Evolutionary conservation across 2,797 vertebrate genomes (phyloP).

Genomic region (Gymnothorax reevesii): DNA sequence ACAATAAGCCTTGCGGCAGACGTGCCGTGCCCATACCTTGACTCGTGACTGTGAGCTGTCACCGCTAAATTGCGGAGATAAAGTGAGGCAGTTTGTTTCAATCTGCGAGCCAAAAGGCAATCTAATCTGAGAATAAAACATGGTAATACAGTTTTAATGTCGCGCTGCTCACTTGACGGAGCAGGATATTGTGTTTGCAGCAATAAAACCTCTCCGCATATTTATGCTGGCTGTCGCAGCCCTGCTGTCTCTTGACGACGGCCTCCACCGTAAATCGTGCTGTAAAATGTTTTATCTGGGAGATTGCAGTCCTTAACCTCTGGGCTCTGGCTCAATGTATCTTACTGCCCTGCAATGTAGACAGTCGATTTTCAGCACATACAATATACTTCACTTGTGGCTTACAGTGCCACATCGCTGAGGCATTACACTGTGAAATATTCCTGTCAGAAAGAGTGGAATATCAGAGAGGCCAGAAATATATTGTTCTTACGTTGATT

Average conservation of each 20-base stretch:
- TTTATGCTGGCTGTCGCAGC: slow-evolving; percentile 52
- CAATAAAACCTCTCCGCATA: slow-evolving; percentile 52
- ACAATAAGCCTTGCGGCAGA: slow-evolving; percentile 57
- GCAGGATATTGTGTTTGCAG: slow-evolving; percentile 57
- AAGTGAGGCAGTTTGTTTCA: slow-evolving; percentile 54
- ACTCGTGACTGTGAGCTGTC: slow-evolving; percentile 59
- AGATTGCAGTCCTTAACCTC: slow-evolving; percentile 17
- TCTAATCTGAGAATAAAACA: slow-evolving; percentile 66
- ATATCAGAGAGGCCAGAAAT: not conserved
- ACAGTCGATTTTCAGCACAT: not conserved
- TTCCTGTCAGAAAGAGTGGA: not conserved
- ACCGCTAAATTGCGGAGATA: slow-evolving; percentile 65
- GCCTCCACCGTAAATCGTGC: slow-evolving; percentile 38
- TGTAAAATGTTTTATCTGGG: slow-evolving; percentile 32
- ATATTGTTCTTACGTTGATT: not conserved
- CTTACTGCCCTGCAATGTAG: not conserved
- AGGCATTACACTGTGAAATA: not conserved
- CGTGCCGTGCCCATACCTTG: slow-evolving; percentile 42
- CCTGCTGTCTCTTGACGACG: slow-evolving; percentile 36
- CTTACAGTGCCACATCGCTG: not conserved
- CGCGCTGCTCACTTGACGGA: slow-evolving; percentile 53
- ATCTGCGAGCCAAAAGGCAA: slow-evolving; percentile 51
- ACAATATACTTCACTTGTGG: not conserved
- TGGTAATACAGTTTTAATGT: slow-evolving; percentile 64
- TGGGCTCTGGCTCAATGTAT: not conserved